These are phyloP conservation scores for Eidolon helvum DNA, from an alignment of 2,113 vertebrate species.

Conservation along the genomic window DNA sequence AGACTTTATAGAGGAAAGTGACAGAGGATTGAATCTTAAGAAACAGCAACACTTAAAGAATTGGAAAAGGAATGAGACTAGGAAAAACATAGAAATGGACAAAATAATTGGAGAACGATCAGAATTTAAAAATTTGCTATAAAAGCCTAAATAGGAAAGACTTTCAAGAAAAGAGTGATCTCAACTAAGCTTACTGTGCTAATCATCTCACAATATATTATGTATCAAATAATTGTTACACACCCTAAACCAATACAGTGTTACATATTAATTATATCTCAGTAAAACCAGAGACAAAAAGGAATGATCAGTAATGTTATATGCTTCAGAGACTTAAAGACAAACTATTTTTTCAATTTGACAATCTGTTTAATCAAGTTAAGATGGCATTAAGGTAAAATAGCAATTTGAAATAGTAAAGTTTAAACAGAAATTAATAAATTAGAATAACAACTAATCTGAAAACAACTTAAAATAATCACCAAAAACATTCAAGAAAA, in stretches of 20 bases:
- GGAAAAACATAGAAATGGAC: neutral
- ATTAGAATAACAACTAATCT: neutral
- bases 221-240: neutral
- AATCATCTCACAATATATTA: neutral
- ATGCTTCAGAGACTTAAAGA: neutral
- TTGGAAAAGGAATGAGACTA: neutral
- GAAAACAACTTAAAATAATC: neutral
- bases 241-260: neutral
- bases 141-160: neutral
- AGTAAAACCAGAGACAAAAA: neutral
- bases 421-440: neutral
- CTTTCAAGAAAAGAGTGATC: neutral
- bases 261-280: neutral
- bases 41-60: neutral
- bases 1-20: neutral
- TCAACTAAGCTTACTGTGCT: neutral
- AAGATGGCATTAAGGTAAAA: neutral
- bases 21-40: neutral
- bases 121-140: neutral
- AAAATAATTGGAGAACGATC: neutral
- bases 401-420: conserved; percentile 5
- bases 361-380: neutral
- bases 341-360: neutral
- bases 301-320: neutral
- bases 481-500: neutral